Conservation (phyloP, 2,888 invertebrate genomes). For the Lacanobia oleracea region DNA sequence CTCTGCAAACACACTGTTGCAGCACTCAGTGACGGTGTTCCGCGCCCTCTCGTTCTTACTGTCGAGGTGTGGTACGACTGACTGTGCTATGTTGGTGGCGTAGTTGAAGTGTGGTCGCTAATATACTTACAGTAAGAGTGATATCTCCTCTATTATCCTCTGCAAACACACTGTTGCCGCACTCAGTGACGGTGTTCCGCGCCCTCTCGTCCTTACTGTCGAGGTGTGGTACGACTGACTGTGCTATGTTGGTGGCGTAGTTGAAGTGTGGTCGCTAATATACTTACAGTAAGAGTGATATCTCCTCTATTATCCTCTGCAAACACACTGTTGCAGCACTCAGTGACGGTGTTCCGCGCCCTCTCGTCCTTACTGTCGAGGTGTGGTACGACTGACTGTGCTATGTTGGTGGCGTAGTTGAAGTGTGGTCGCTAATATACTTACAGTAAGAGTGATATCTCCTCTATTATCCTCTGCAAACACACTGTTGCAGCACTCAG, state of each 20-base stretch:
- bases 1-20: too few relatives aligned
- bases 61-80: conserved; percentile 94
- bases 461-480: conserved; percentile 93
- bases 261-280: conserved; percentile 96
- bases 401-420: too few relatives aligned
- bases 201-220: conserved; percentile 91
- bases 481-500: conserved; percentile 92
- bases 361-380: conserved; percentile 92
- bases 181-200: conserved; percentile 91
- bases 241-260: too few relatives aligned
- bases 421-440: conserved; percentile 95
- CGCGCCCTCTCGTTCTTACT: too few relatives aligned
- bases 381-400: conserved; percentile 90
- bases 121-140: conserved; percentile 93
- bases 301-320: conserved; percentile 93
- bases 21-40: too few relatives aligned
- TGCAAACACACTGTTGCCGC: conserved; percentile 93
- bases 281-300: conserved; percentile 94
- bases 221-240: conserved; percentile 95
- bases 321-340: conserved; percentile 93
- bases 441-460: conserved; percentile 95
- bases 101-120: conserved; percentile 97
- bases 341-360: conserved; percentile 91
- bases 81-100: conserved; percentile 96
- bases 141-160: conserved; percentile 94